Conservation (phyloP, 2,888 invertebrate genomes). For the Drosophila buzzatii region DNA sequence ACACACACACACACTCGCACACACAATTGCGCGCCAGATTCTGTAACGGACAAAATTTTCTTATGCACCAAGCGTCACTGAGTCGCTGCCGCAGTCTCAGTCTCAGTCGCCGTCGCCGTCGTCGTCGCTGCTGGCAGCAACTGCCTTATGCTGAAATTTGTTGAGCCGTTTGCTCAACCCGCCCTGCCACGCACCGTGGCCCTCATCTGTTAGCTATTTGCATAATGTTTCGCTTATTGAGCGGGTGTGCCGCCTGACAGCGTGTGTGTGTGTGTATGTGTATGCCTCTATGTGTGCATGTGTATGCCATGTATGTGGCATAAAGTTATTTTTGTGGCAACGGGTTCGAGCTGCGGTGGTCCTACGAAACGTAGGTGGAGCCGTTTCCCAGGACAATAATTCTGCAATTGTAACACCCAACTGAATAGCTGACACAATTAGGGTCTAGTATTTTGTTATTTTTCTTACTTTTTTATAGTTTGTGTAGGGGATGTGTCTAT, state of each 20-base stretch:
- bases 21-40: constrained; percentile 66
- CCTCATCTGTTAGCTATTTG: constrained; percentile 36
- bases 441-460: constrained; percentile 48
- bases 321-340: constrained; percentile 26
- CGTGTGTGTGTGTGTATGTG: neutral
- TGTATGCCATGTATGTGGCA: constrained; percentile 7
- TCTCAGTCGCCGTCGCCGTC: neutral
- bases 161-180: constrained; percentile 40
- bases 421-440: constrained; percentile 58
- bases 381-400: constrained; percentile 78
- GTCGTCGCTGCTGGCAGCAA: constrained; percentile 24
- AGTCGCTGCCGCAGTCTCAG: constrained; percentile 11
- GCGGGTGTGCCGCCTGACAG: constrained; percentile 35
- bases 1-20: constrained; percentile 34
- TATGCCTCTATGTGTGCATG: neutral
- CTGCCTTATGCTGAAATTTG: constrained; percentile 57
- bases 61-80: constrained; percentile 60
- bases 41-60: constrained; percentile 78
- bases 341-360: constrained; percentile 54
- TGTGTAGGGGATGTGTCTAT: constrained; percentile 52
- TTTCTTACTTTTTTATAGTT: constrained; percentile 5
- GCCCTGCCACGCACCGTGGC: constrained; percentile 3
- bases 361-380: constrained; percentile 75
- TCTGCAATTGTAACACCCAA: constrained; percentile 75
- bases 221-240: constrained; percentile 55